These are phyloP conservation scores for Heteromurus nitidus DNA, from an alignment of 2,888 invertebrate species.

Conservation along the genomic window DNA sequence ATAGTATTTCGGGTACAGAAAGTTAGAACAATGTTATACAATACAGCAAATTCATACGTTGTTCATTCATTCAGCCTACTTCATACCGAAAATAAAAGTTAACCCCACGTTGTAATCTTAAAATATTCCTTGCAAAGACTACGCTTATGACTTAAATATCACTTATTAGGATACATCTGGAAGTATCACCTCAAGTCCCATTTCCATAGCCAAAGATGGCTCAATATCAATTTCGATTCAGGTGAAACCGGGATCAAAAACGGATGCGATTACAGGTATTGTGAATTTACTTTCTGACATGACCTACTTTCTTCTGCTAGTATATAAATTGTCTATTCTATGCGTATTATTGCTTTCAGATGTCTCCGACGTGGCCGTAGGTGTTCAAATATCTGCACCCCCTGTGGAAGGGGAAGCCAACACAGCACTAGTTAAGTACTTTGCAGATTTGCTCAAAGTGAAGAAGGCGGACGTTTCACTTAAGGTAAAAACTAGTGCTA, in stretches of 20 bases:
- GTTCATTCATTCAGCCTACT: background rate
- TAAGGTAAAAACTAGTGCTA: too few relatives aligned
- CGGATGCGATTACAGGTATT: conserved; percentile 81
- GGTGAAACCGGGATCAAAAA: conserved; percentile 86
- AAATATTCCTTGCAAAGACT: too few relatives aligned
- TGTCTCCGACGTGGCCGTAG: conserved; percentile 81
- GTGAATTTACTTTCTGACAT: background rate
- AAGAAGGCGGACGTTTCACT: conserved; percentile 83
- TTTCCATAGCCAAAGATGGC: conserved; percentile 79
- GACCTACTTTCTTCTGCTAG: too few relatives aligned
- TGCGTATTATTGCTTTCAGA: conserved; percentile 75
- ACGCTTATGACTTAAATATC: background rate
- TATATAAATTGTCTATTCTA: background rate
- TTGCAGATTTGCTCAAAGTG: conserved; percentile 82
- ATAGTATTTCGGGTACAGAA: too few relatives aligned
- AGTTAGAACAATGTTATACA: background rate
- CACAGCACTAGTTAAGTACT: conserved; percentile 83
- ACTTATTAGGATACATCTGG: background rate
- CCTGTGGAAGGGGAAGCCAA: conserved; percentile 89
- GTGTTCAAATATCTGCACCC: conserved; percentile 87
- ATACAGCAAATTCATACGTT: background rate
- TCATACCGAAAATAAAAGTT: background rate
- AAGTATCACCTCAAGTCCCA: conserved; percentile 72
- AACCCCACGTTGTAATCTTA: background rate
- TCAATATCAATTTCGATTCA: conserved; percentile 81